These are phyloP conservation scores for Halichoerus grypus DNA, from an alignment of 2,113 vertebrate genomes.

Conservation along the genomic window DNA sequence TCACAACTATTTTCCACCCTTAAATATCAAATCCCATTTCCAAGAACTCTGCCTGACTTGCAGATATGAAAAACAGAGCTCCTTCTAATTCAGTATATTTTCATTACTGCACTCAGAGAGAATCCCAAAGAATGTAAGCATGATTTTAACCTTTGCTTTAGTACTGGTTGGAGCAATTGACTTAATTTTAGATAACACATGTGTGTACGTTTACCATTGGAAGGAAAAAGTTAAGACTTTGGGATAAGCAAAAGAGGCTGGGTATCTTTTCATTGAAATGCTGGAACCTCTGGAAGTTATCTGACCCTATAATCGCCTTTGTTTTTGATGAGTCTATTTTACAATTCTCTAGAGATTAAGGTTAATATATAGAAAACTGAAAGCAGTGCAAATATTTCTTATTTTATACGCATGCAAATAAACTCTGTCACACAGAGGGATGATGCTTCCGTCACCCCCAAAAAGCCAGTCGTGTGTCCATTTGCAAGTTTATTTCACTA, in stretches of 20 bases:
- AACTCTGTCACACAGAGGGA: background rate
- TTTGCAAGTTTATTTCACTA: conserved; percentile 48
- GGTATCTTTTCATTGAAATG: background rate
- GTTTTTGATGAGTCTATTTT: conserved; percentile 2
- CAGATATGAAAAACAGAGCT: conserved; percentile 24
- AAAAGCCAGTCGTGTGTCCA: background rate
- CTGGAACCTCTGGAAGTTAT: background rate
- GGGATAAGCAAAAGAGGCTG: background rate
- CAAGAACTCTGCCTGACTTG: background rate
- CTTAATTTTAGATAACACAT: background rate
- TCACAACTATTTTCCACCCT: conserved; percentile 39
- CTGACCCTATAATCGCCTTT: background rate
- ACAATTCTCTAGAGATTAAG: conserved; percentile 26
- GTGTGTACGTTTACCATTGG: background rate
- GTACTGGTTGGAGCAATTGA: background rate
- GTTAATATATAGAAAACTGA: background rate
- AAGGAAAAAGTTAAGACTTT: conserved; percentile 1
- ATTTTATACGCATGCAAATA: background rate
- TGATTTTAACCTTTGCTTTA: conserved; percentile 9
- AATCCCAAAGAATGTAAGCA: conserved; percentile 27
- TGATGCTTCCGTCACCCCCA: background rate
- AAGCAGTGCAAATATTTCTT: conserved; percentile 13
- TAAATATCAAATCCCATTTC: background rate
- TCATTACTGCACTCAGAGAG: conserved; percentile 13
- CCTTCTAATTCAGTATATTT: conserved; percentile 17